phyloP scores from a whole-genome alignment of 2,113 vertebrate species.

The Cromileptes altivelis region DNA sequence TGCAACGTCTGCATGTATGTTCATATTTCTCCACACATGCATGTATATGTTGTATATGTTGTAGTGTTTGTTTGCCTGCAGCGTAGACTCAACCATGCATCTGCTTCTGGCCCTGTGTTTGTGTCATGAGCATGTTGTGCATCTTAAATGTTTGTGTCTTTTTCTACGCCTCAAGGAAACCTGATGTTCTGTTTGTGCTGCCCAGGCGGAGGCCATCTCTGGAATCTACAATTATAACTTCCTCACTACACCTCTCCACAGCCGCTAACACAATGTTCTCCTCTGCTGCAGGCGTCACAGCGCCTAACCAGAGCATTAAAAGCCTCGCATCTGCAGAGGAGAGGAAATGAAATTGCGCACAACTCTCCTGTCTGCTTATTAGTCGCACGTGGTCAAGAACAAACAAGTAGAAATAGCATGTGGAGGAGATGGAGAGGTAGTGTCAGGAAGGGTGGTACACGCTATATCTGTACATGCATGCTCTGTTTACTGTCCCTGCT shows the following conservation, averaged over 20 bases:
- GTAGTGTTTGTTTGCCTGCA: neutral
- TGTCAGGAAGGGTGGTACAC: neutral
- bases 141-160: slow-evolving; percentile 1
- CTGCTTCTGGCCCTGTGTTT: neutral
- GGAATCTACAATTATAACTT: slow-evolving; percentile 45
- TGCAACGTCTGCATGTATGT: neutral
- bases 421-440: slow-evolving; percentile 15
- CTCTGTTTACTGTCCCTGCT: slow-evolving; percentile 18
- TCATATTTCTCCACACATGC: neutral
- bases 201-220: neutral
- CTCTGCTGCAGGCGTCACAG: slow-evolving; percentile 36
- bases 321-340: slow-evolving; percentile 38
- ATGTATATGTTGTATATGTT: neutral
- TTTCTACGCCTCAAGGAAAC: neutral
- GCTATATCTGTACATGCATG: neutral
- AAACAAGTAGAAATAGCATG: slow-evolving; percentile 54
- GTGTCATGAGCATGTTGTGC: neutral
- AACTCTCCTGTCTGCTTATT: slow-evolving; percentile 61
- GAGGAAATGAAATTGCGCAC: slow-evolving; percentile 64
- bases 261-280: slow-evolving; percentile 76
- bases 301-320: slow-evolving; percentile 60
- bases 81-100: neutral
- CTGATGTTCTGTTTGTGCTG: slow-evolving; percentile 23
- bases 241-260: neutral
- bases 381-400: slow-evolving; percentile 55